phyloP scores from a whole-genome alignment of 2,888 invertebrate species.

The Strigamia maritima region DNA sequence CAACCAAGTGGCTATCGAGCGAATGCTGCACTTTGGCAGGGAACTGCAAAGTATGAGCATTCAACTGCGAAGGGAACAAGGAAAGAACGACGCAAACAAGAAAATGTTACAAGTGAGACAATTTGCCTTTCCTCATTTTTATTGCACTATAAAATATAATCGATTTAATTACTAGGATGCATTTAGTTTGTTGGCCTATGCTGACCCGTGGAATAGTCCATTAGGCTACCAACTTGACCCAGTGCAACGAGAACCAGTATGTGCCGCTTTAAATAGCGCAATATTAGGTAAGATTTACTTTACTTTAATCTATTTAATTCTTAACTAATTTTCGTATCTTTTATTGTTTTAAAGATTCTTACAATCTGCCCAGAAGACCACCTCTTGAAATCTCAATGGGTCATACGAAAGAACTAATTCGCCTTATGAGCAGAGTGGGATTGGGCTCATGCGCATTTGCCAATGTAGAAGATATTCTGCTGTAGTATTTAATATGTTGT shows the following conservation, averaged over 20 bases:
- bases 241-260: conserved; percentile 89
- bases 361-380: conserved; percentile 83
- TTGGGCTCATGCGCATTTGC: conserved; percentile 94
- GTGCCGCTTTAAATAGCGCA: conserved; percentile 94
- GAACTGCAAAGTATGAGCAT: conserved; percentile 90
- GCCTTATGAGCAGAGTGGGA: conserved; percentile 82
- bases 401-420: conserved; percentile 83
- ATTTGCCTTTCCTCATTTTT: neutral
- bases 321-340: neutral
- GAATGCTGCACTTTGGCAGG: conserved; percentile 89
- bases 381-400: conserved; percentile 88
- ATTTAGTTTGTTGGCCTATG: conserved; percentile 94
- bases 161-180: conserved; percentile 70
- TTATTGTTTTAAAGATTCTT: conserved; percentile 66
- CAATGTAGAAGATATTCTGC: conserved; percentile 66
- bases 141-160: too few relatives aligned
- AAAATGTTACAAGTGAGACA: conserved; percentile 79
- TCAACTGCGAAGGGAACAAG: conserved; percentile 73
- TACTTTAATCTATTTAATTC: neutral
- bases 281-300: conserved; percentile 72
- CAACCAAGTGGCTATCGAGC: conserved; percentile 78
- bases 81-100: conserved; percentile 76
- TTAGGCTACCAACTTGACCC: conserved; percentile 94
- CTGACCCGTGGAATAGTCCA: conserved; percentile 96
- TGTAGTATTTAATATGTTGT: conserved; percentile 45